Evolutionary conservation across 2,888 invertebrate genomes (phyloP).

Genomic region (Euplexia lucipara): DNA sequence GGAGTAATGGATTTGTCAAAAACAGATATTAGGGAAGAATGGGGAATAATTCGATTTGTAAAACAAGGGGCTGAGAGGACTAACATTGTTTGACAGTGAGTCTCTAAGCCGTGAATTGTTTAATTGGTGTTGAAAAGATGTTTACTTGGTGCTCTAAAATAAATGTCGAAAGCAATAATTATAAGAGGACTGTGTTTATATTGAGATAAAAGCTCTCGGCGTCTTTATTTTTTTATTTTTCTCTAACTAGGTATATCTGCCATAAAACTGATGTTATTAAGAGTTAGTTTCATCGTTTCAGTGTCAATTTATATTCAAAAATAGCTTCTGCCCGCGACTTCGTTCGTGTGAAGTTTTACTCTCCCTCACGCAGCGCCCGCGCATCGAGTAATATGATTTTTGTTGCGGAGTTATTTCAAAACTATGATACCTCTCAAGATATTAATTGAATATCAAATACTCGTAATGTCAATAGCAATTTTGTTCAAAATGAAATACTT

Average conservation of each 20-base stretch:
- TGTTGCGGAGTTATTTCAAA: too few relatives aligned
- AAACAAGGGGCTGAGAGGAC: constrained; percentile 39
- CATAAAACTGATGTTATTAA: not conserved
- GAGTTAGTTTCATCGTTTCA: too few relatives aligned
- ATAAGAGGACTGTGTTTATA: not conserved
- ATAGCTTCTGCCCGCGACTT: too few relatives aligned
- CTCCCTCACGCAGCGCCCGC: too few relatives aligned
- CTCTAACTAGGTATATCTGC: too few relatives aligned
- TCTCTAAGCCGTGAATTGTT: constrained; percentile 36
- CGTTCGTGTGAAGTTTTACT: too few relatives aligned
- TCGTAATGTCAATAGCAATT: too few relatives aligned
- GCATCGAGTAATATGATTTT: too few relatives aligned
- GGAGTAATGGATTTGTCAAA: constrained; percentile 61
- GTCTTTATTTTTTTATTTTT: not conserved
- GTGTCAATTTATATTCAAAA: too few relatives aligned
- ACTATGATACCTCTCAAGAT: too few relatives aligned
- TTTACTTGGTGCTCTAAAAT: constrained; percentile 17
- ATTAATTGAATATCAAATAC: too few relatives aligned
- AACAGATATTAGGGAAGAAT: constrained; percentile 59
- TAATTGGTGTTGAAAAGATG: constrained; percentile 26
- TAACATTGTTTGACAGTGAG: constrained; percentile 38
- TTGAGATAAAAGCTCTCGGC: constrained; percentile 9
- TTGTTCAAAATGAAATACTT: too few relatives aligned
- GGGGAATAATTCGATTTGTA: constrained; percentile 58
- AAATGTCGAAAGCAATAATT: not conserved